These are phyloP conservation scores for Scleropages formosus DNA, from an alignment of 2,797 vertebrate genomes.

Conservation along the genomic window DNA sequence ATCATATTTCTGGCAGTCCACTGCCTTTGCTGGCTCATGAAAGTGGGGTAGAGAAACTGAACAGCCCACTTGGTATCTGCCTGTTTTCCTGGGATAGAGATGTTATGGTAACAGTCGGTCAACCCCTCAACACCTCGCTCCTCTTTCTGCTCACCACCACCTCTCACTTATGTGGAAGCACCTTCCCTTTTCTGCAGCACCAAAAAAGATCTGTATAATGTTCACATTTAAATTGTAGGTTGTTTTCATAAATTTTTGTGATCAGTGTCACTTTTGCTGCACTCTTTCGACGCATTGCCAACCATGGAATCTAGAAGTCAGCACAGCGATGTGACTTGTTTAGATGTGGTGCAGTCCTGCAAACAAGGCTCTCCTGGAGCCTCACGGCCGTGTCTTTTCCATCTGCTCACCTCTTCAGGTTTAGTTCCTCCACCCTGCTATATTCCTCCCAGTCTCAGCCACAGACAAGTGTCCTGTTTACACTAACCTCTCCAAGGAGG, in stretches of 20 bases:
- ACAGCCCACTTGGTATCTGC: neutral
- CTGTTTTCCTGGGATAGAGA: slow-evolving; percentile 1
- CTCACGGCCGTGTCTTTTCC: too few species aligned
- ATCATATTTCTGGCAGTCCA: slow-evolving; percentile 52
- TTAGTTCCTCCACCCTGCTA: too few species aligned
- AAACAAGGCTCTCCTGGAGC: neutral
- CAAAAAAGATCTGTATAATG: neutral
- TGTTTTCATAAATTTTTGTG: neutral
- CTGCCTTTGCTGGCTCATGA: slow-evolving; percentile 39
- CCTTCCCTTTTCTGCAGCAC: neutral
- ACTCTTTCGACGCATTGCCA: neutral
- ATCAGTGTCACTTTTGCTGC: neutral
- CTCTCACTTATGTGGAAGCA: neutral
- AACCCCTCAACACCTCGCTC: neutral
- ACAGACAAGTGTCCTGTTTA: too few species aligned
- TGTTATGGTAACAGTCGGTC: neutral
- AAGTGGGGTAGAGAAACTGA: slow-evolving; percentile 23
- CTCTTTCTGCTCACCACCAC: neutral
- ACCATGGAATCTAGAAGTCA: neutral
- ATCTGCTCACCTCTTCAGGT: neutral
- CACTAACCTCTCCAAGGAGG: too few species aligned
- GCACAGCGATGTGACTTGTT: neutral
- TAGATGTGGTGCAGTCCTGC: neutral
- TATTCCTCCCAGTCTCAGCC: too few species aligned
- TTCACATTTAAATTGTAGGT: slow-evolving; percentile 6